Evolutionary conservation across 2,797 vertebrate genomes (phyloP).

Genomic region (Peromyscus nudipes): DNA sequence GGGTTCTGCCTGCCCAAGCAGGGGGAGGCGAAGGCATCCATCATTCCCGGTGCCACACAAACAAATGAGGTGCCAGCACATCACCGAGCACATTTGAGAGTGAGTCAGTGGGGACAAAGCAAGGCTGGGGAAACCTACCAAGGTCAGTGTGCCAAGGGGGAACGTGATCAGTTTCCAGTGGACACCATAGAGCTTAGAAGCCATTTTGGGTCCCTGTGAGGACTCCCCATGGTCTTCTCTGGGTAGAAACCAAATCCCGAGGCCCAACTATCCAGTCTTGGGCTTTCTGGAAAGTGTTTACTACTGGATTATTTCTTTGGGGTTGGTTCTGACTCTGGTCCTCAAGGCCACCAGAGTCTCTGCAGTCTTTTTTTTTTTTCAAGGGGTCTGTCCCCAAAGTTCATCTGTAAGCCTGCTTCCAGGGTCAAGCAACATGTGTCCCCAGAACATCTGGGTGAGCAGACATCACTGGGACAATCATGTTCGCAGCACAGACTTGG

Average conservation of each 20-base stretch:
- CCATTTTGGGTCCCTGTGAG: neutral
- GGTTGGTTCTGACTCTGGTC: neutral
- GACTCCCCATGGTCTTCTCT: neutral
- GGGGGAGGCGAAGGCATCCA: neutral
- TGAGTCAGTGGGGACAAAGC: neutral
- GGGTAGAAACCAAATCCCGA: neutral
- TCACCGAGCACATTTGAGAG: neutral
- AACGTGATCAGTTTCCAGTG: neutral
- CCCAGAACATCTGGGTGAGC: neutral
- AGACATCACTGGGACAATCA: neutral
- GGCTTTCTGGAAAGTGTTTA: neutral
- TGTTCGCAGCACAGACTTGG: neutral
- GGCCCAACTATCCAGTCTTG: neutral
- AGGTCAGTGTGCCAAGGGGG: neutral
- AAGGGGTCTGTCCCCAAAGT: neutral
- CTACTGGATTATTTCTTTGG: neutral
- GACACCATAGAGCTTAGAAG: neutral
- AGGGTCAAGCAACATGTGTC: neutral
- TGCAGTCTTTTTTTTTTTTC: neutral
- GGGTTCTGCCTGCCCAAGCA: neutral
- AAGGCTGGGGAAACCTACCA: neutral
- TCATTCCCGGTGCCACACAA: neutral
- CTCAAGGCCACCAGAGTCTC: neutral
- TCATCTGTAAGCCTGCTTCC: neutral
- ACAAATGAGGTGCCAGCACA: neutral